Conservation (phyloP, 2,113 vertebrate genomes). For the Sciurus niger region DNA sequence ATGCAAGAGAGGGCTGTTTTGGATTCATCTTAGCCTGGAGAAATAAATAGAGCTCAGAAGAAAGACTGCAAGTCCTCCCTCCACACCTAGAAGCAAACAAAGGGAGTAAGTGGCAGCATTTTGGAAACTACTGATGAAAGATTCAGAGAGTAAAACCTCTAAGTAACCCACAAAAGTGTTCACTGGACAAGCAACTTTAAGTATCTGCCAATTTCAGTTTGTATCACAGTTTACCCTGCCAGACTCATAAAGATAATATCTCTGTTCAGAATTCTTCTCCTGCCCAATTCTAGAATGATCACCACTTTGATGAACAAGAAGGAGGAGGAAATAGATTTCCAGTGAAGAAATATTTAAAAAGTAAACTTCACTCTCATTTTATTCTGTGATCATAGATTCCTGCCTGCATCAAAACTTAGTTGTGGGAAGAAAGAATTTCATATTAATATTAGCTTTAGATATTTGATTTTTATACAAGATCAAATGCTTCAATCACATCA, state of each 20-base stretch:
- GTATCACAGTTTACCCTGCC: neutral
- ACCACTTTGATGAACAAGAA: neutral
- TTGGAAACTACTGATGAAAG: neutral
- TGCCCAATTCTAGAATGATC: neutral
- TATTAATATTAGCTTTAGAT: neutral
- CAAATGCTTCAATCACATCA: neutral
- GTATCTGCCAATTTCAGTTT: neutral
- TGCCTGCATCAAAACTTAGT: neutral
- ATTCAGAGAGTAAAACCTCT: neutral
- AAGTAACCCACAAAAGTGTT: neutral
- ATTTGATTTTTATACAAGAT: neutral
- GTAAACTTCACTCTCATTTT: neutral
- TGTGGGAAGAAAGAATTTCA: neutral
- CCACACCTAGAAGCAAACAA: neutral
- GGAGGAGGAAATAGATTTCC: neutral
- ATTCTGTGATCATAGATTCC: neutral
- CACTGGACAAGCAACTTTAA: neutral
- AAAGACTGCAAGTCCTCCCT: neutral
- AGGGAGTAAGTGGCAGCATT: neutral
- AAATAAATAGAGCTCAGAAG: neutral
- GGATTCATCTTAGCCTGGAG: neutral
- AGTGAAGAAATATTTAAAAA: neutral
- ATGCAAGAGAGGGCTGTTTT: neutral
- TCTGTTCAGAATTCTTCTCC: neutral
- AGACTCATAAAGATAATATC: neutral